Conservation (phyloP, 2,888 invertebrate genomes). For the Agrilus biguttatus region DNA sequence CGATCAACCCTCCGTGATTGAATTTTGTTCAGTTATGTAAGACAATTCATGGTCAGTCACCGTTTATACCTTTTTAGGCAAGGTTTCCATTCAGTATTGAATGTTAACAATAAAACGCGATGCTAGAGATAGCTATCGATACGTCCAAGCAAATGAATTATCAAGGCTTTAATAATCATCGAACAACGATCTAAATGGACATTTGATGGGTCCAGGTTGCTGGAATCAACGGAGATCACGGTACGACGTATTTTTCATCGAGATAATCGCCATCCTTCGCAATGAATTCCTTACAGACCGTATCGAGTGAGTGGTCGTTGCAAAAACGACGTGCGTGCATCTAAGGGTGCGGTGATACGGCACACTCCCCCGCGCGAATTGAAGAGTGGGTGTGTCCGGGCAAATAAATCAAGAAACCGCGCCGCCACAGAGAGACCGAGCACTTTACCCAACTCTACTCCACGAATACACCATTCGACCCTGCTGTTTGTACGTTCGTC, state of each 20-base stretch:
- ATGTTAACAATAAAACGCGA: no score
- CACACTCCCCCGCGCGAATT: constrained; percentile 19
- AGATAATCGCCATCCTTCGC: not conserved
- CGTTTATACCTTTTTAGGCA: no score
- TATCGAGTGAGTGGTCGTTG: constrained; percentile 1
- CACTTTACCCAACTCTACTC: constrained; percentile 9
- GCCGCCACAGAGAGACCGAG: constrained; percentile 17
- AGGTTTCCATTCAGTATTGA: no score
- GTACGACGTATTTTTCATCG: not conserved
- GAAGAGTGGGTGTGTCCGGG: constrained; percentile 26
- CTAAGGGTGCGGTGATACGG: constrained; percentile 13
- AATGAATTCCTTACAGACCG: no score
- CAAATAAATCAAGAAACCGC: constrained; percentile 30
- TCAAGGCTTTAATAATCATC: no score
- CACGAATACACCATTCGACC: constrained; percentile 6
- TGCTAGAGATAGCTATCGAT: no score
- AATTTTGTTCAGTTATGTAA: no score
- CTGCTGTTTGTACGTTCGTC: not conserved
- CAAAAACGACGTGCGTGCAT: constrained; percentile 13
- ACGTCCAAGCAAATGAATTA: no score
- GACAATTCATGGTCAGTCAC: no score
- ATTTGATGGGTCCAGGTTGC: no score
- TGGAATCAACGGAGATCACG: not conserved
- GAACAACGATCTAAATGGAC: no score
- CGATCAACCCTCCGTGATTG: no score